Percentiles rank a stretch among this genome's conserved stretches.
Conservation (phyloP, 37 sponge, comb jelly and placozoan genomes). For the Chondrilla cf. caribensis region DNA sequence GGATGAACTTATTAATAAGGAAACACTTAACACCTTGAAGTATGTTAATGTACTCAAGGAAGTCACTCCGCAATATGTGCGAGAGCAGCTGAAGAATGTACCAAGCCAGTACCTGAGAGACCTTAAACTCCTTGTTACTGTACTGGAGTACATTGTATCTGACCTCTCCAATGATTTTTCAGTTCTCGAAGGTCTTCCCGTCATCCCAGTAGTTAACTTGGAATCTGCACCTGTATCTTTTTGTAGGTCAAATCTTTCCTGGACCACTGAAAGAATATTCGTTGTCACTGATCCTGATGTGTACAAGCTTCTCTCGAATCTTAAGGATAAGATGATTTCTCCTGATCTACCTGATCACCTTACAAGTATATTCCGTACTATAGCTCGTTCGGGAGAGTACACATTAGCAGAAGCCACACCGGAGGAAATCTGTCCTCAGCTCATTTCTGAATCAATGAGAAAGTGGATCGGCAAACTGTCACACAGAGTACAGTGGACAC, state of each 20-base stretch:
- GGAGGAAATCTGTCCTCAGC: conserved; percentile 1
- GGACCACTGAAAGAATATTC: not conserved
- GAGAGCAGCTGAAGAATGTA: conserved; percentile 2
- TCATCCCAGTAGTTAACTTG: conserved; percentile 23
- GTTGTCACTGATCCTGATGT: not conserved
- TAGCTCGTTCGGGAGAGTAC: not conserved
- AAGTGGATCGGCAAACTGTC: conserved; percentile 22
- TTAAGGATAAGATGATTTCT: not conserved
- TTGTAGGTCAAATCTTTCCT: not conserved
- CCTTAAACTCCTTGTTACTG: not conserved
- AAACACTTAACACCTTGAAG: too few relatives aligned
- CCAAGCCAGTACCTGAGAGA: not conserved
- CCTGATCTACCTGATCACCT: not conserved
- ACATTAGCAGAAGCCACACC: conserved; percentile 2
- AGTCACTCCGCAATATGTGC: not conserved
- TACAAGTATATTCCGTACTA: not conserved
- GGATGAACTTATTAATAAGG: too few relatives aligned
- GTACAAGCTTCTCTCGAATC: not conserved
- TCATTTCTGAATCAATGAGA: conserved; percentile 23
- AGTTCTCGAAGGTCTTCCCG: conserved; percentile 10
- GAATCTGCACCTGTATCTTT: not conserved
- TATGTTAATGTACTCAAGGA: not conserved
- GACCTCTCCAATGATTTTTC: not conserved
- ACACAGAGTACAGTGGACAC: conserved; percentile 26
- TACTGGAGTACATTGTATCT: conserved; percentile 34